Evolutionary conservation across 2,797 vertebrate species (phyloP), one percentile per base, ranked within the genome.

Genomic region (Lepilemur ruficaudatus): DNA sequence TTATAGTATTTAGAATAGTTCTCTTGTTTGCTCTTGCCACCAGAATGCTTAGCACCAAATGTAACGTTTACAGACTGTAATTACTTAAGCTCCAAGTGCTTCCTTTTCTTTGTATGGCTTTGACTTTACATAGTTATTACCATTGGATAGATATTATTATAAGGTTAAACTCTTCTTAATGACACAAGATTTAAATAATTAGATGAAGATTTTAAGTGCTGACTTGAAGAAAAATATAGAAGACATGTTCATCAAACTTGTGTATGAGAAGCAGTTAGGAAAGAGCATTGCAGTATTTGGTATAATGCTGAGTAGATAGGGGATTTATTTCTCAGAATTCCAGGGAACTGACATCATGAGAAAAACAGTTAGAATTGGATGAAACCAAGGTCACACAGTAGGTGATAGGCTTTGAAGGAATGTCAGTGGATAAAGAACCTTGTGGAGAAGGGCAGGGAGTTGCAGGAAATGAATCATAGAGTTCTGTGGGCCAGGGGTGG

Each of bases 1-100:
- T 98, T 96, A 96, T 43, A 97, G 91, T 89, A 57, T 95, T 97
- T 91, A 96, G 94, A 72, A 76, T 69, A 35, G 13, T 94, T 94
- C 73, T 83, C 67, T 78, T 97, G 67, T 95, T 95, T 97, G n/a
- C 69, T 93, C 63, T 95, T 89, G 85, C 79, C 93, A 82, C 63
- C 86, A 91, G 79, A 88, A 89, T 70, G 65, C 78, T 89, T 57
- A 93, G 61, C 83, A 92, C 61, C 78, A 88, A 89, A 84, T 76
- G 70, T 67, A 92, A 76, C 86, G 89, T 81, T 83, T 72, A 75
- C 70, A 94, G 46, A 78, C 59, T 96, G 4, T 89, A 97, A 98
- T 97, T 98, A 97, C 86, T 73, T 72, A 52, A 92, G 52, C 78
- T 89, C 48, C 93, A 94, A 96, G 93, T 89, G 70, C 86, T 94